A percentile compares a stretch with the other conserved stretches of the same genome.
These are phyloP conservation scores for Invenusta paracnida DNA, from an alignment of 2,888 invertebrate genomes.

Conservation along the genomic window DNA sequence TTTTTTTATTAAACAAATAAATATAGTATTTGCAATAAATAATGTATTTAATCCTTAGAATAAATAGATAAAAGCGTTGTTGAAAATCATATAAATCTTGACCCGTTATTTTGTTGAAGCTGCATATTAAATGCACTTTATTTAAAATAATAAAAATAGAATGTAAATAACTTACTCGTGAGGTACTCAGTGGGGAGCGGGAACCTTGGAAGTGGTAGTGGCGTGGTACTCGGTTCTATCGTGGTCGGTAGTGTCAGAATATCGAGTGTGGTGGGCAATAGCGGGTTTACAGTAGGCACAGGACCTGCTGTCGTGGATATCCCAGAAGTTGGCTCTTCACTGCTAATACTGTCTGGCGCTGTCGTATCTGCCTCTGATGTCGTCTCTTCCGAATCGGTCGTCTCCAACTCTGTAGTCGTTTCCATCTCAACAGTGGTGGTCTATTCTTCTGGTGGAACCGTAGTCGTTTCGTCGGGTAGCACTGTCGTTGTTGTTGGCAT, in stretches of 20 bases:
- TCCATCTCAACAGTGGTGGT: too few relatives aligned
- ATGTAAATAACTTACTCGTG: not conserved
- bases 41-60: too few relatives aligned
- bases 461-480: not conserved
- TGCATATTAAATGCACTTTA: too few relatives aligned
- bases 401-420: not conserved
- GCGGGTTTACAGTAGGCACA: not conserved
- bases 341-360: too few relatives aligned
- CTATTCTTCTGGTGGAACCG: not conserved
- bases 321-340: too few relatives aligned
- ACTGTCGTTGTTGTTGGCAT: not conserved
- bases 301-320: not conserved
- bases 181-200: not conserved
- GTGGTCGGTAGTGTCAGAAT: constrained; percentile 4
- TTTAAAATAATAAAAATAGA: too few relatives aligned
- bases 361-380: not conserved
- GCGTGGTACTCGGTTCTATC: not conserved
- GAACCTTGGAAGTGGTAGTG: not conserved
- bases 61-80: too few relatives aligned
- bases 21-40: too few relatives aligned
- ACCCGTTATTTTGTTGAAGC: too few relatives aligned
- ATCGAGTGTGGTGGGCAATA: not conserved
- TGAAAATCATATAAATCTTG: too few relatives aligned
- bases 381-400: not conserved
- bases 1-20: too few relatives aligned